These are phyloP conservation scores for Lycaon pictus DNA, from an alignment of 2,113 vertebrate genomes.

Conservation along the genomic window DNA sequence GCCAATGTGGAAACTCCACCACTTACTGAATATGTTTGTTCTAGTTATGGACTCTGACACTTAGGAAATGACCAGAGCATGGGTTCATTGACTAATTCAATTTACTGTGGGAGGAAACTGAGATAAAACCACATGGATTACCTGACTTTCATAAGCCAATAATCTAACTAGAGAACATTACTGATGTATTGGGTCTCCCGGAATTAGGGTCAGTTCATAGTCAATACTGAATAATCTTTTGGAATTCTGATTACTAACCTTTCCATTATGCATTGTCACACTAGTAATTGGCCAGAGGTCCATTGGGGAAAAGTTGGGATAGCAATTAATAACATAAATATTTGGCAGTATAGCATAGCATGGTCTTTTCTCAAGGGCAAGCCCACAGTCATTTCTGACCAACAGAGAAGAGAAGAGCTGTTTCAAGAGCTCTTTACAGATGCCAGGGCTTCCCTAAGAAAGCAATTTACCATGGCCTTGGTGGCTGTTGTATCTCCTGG, in stretches of 20 bases:
- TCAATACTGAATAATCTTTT: neutral
- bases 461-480: neutral
- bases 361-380: neutral
- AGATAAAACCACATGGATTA: neutral
- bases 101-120: neutral
- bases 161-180: neutral
- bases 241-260: neutral
- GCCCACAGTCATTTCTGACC: neutral
- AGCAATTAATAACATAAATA: neutral
- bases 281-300: neutral
- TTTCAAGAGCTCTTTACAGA: neutral
- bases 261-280: neutral
- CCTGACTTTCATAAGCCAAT: neutral
- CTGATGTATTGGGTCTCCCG: neutral
- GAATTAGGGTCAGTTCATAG: neutral
- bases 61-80: neutral
- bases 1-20: neutral
- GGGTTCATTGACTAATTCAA: neutral
- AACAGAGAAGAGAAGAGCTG: neutral
- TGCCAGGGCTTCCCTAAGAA: neutral
- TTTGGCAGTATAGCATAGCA: neutral
- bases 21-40: neutral
- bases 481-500: neutral
- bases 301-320: neutral
- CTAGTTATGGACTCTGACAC: neutral